Percentiles rank a stretch among this genome's conserved stretches.
Conservation (phyloP, 2,797 vertebrate species). For the Myotis planiceps region DNA sequence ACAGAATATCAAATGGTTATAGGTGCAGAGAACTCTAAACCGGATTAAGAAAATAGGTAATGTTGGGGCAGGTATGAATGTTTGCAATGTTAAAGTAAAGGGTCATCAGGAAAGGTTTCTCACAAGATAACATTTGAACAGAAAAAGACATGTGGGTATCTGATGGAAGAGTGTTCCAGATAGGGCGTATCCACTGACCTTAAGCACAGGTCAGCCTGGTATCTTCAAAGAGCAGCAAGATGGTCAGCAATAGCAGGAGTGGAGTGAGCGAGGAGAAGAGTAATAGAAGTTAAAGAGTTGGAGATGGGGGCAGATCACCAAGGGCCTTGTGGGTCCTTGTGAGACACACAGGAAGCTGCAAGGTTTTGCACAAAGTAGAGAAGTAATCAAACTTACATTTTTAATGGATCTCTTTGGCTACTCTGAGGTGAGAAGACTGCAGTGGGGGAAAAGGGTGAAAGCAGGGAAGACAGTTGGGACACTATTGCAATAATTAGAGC, state of each 20-base stretch:
- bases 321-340: no score
- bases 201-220: not conserved
- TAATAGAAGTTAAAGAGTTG: not conserved
- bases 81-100: not conserved
- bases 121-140: not conserved
- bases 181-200: not conserved
- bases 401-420: not conserved
- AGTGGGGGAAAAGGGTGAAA: not conserved
- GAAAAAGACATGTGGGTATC: not conserved
- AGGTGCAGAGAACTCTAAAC: not conserved
- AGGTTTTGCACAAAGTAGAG: not conserved
- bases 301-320: not conserved
- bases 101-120: not conserved
- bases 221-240: not conserved
- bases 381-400: not conserved
- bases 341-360: not conserved
- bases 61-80: not conserved
- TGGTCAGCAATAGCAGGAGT: not conserved
- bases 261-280: not conserved
- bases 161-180: not conserved
- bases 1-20: not conserved
- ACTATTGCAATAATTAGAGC: not conserved
- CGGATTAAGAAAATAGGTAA: not conserved
- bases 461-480: not conserved
- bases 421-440: not conserved